Base-by-base conservation (phyloP, 2,113 vertebrate species). In the Lampris incognitus region DNA sequence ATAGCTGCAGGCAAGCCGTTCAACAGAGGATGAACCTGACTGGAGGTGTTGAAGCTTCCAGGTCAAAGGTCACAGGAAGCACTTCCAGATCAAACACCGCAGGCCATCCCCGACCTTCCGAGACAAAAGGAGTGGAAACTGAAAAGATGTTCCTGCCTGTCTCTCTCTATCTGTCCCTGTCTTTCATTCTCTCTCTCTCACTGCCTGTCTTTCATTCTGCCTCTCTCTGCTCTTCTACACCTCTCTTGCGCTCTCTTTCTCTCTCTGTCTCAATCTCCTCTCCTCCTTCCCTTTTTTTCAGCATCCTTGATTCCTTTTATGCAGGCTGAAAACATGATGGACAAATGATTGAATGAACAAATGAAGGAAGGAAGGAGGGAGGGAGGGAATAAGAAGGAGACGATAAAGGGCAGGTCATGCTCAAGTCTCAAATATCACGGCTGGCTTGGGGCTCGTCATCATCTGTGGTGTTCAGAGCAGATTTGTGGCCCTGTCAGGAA, bases 401-500 rank as follows among this genome's bases (percentile, higher is more conserved):
- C 76, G 63, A 65, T 71, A 83, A 86, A 89, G 84, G 83, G 69
- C 87, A 83, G 75, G 79, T 80, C 85, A 39, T 11, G 56, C 56
- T n/a, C 75, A 3, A 72, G 41, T 60, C 54, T 67, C 57, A 87
- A 89, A 89, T 84, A 87, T 57, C 88, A 82, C 83, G 0, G 71
- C 62, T 70, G 44, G 81, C 83, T 76, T 11, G 5, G 65, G 83
- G 83, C 83, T 69, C 46, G 55, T 70, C 74, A 46, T 67, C 67
- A 3, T 67, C 65, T 41, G 46, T 68, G 67, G 81, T 58, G 61
- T 65, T 72, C 36, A 0, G 8, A 24, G 61, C 68, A 8, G 67
- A 58, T 86, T 71, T 69, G 69, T 51, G 58, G 9, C 50, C 9
- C 9, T 51, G 50, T 51, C 50, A 51, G 50, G 13, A 1, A 52